Evolutionary conservation across 2,888 invertebrate genomes (phyloP).

Genomic region (Meiosimyza platycephala): DNA sequence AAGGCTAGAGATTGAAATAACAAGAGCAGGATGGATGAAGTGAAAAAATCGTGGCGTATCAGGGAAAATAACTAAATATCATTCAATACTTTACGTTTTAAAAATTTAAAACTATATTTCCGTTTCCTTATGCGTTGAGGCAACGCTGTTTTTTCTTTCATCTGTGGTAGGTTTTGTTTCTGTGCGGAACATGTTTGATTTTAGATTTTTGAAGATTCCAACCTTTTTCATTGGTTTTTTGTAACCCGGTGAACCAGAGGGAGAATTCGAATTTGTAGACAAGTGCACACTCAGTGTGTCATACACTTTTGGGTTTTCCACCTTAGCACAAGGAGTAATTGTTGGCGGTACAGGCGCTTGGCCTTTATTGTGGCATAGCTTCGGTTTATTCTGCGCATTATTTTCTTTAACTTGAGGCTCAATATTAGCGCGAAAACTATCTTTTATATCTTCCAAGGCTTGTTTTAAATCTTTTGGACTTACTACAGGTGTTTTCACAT

Average conservation of each 20-base stretch:
- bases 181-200: constrained; percentile 53
- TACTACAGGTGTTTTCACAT: constrained; percentile 44
- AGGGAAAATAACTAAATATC: constrained; percentile 14
- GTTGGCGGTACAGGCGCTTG: constrained; percentile 61
- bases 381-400: constrained; percentile 17
- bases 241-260: constrained; percentile 20
- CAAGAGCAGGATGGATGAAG: constrained; percentile 13
- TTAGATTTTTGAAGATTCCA: constrained; percentile 52
- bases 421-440: constrained; percentile 55
- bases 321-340: constrained; percentile 1
- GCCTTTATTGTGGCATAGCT: constrained; percentile 59
- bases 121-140: constrained; percentile 24
- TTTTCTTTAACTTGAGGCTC: constrained; percentile 41
- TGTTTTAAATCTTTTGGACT: constrained; percentile 52
- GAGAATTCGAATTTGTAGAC: constrained; percentile 5
- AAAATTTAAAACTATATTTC: constrained; percentile 24
- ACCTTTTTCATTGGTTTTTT: constrained; percentile 52
- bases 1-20: constrained; percentile 1
- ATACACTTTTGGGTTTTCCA: constrained; percentile 8
- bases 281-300: neutral
- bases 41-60: constrained; percentile 9
- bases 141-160: constrained; percentile 1
- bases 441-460: constrained; percentile 57
- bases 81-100: constrained; percentile 14
- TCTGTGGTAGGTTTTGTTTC: neutral